Conservation (phyloP, 1,140 invertebrate species). For the Drosophila bifasciata region DNA sequence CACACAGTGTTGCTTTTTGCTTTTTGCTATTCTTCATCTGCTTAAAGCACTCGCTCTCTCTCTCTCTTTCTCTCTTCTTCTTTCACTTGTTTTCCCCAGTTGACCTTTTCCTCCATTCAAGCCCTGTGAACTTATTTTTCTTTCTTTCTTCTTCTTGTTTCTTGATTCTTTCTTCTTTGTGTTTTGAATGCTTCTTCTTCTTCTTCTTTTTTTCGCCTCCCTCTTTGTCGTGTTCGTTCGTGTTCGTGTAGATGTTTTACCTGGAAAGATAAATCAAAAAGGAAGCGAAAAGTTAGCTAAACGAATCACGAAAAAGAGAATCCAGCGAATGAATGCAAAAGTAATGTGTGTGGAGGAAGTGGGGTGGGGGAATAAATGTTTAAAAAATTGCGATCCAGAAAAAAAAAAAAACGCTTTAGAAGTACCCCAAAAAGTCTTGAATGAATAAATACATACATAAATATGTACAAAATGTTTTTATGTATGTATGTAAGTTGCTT, state of each 20-base stretch:
- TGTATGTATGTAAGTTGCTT: too few species aligned
- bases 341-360: too few species aligned
- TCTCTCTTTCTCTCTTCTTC: too few species aligned
- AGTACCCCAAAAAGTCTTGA: too few species aligned
- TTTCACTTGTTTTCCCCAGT: background rate
- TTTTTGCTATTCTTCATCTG: too few species aligned
- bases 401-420: too few species aligned
- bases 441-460: too few species aligned
- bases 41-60: conserved; percentile 6
- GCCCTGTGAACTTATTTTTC: background rate
- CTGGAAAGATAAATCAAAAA: conserved; percentile 41
- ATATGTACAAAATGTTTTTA: too few species aligned
- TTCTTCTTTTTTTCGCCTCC: background rate
- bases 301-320: background rate
- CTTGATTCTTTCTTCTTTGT: background rate
- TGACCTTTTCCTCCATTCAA: background rate
- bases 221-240: background rate
- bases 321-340: too few species aligned
- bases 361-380: too few species aligned
- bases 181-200: background rate
- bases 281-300: conserved; percentile 31
- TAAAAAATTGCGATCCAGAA: too few species aligned
- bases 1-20: too few species aligned
- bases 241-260: conserved; percentile 52
- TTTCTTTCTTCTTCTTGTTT: conserved; percentile 1